Evolutionary conservation across 2,113 vertebrate genomes (phyloP).

Genomic region (Thalassoma bifasciatum): DNA sequence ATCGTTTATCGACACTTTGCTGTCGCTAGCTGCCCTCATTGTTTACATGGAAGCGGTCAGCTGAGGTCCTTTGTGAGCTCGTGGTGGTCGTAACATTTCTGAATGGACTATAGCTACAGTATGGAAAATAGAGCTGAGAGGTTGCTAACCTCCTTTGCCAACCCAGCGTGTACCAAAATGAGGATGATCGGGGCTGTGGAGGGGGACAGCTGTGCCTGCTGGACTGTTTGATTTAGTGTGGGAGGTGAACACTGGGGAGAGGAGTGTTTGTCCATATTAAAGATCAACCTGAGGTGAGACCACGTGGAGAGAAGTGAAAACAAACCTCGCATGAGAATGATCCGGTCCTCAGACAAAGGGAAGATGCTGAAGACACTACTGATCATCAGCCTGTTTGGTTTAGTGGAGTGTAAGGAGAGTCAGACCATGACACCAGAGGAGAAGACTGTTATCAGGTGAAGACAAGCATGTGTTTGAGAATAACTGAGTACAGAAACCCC

Average conservation of each 20-base stretch:
- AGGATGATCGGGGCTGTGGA: conserved; percentile 26
- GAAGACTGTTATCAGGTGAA: conserved; percentile 81
- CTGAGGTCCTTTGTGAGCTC: conserved; percentile 14
- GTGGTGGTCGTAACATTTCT: conserved; percentile 26
- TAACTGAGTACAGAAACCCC: background rate
- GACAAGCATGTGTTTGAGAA: background rate
- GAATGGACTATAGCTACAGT: background rate
- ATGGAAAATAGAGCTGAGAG: conserved; percentile 37
- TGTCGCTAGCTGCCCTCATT: conserved; percentile 31
- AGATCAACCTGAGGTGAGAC: conserved; percentile 19
- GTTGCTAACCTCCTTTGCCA: conserved; percentile 37
- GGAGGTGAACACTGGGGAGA: conserved; percentile 41
- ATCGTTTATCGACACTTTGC: conserved; percentile 7
- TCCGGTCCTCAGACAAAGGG: conserved; percentile 4
- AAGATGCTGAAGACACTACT: conserved; percentile 67
- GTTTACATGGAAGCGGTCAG: conserved; percentile 61
- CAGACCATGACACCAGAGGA: conserved; percentile 82
- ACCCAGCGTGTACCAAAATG: conserved; percentile 2
- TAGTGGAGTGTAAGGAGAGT: conserved; percentile 69
- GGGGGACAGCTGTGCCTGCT: conserved; percentile 43
- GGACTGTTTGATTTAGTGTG: conserved; percentile 56
- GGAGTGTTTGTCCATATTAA: conserved; percentile 21
- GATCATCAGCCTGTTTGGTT: conserved; percentile 63
- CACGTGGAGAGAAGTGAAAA: conserved; percentile 5
- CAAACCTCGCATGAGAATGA: conserved; percentile 3